A percentile compares a stretch with the other conserved stretches of the same genome.
These are phyloP conservation scores for Potamarius usumacintae DNA, from an alignment of 2,113 vertebrate genomes.

Conservation along the genomic window DNA sequence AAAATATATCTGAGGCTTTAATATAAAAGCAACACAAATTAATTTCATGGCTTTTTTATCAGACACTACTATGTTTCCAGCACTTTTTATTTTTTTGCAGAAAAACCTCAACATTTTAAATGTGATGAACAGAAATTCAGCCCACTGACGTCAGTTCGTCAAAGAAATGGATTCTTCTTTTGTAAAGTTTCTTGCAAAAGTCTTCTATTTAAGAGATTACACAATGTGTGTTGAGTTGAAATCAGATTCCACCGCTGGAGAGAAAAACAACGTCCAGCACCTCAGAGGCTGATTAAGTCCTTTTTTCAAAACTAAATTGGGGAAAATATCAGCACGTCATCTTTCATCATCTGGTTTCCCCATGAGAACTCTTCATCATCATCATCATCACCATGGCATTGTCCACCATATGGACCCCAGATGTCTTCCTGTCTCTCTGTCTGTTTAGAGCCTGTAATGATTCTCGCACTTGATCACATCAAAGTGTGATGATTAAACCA, in stretches of 20 bases:
- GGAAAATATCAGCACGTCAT: background rate
- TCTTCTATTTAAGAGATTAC: no score
- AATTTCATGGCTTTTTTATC: no score
- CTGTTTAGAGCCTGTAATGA: background rate
- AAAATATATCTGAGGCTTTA: background rate
- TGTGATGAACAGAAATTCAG: no score
- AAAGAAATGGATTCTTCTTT: background rate
- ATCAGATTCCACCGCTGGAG: background rate
- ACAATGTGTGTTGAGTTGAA: no score
- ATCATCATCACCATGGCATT: background rate
- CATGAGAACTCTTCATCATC: background rate
- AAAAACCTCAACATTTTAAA: background rate
- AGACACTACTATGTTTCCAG: background rate
- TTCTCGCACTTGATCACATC: background rate
- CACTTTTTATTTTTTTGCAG: background rate
- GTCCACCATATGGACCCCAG: conserved; percentile 29
- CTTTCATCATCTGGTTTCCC: background rate
- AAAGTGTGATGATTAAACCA: background rate
- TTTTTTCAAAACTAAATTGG: background rate
- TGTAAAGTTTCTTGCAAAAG: no score
- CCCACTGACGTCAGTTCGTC: background rate
- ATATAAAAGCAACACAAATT: background rate
- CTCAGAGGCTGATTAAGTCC: background rate
- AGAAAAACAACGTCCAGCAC: background rate
- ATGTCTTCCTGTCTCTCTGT: conserved; percentile 12